Conservation (phyloP, 1,140 invertebrate genomes). For the Caenorhabditis remanei region DNA sequence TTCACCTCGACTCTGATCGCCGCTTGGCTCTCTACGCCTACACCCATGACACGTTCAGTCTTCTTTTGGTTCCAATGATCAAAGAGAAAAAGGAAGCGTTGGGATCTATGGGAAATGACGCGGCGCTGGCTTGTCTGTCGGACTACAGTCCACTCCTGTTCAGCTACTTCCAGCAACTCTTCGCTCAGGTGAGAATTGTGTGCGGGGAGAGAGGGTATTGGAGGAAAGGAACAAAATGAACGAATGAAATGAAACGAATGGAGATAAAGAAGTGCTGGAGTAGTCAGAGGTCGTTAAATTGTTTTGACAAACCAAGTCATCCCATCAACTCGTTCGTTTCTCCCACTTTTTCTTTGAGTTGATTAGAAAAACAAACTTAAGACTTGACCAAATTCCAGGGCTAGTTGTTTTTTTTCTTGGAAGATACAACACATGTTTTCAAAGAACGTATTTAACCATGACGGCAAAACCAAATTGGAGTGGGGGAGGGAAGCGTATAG, state of each 20-base stretch:
- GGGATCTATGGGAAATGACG: constrained; percentile 99
- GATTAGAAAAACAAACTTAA: constrained; percentile 49
- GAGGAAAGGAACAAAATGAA: not conserved
- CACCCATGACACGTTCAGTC: constrained; percentile 92
- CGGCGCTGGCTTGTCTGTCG: constrained; percentile 94
- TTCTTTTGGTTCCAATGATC: constrained; percentile 95
- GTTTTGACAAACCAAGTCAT: constrained; percentile 21
- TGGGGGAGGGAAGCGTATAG: not conserved
- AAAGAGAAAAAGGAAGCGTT: constrained; percentile 96
- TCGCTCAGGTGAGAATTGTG: constrained; percentile 85
- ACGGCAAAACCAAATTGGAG: not conserved
- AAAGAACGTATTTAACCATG: constrained; percentile 9
- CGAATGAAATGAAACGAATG: not conserved
- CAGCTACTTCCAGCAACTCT: constrained; percentile 99
- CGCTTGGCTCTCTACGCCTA: constrained; percentile 92
- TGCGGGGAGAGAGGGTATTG: not conserved
- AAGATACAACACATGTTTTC: not conserved
- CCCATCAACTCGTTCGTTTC: not conserved
- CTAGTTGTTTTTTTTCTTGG: not conserved
- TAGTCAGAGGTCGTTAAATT: constrained; percentile 32
- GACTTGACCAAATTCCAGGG: constrained; percentile 9
- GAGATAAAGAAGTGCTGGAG: not conserved
- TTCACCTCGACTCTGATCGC: constrained; percentile 84
- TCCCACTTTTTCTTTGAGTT: constrained; percentile 6
- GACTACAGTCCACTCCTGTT: constrained; percentile 92